Evolutionary conservation across 2,113 vertebrate genomes (phyloP), one percentile per base, ranked within the genome.

Genomic region (Ochotona curzoniae): DNA sequence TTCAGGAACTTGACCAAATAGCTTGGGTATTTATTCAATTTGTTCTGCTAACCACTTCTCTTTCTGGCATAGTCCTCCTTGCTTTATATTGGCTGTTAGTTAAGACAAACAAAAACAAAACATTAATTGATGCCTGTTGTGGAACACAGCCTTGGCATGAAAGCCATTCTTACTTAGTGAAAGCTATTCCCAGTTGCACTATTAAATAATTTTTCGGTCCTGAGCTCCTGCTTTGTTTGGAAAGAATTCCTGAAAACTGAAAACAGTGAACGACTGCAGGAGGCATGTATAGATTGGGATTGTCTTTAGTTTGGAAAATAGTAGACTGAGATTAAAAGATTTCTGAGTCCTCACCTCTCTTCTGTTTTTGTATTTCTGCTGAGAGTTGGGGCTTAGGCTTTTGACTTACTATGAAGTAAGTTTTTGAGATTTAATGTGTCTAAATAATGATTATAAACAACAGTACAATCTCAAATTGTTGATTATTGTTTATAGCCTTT

Each of bases 11-110:
- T 26, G 66, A 23, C 28, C 93, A 85, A 90, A 79, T 8, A 13
- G 51, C 38, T 89, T 93, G 90, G 73, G 30, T 32, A 74, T 84
- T 89, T 90, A 74, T 87, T 81, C 87, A 79, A 57, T 96, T 96
- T 94, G 84, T 63, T 79, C 35, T 35, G 89, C 71, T 74, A 91
- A 89, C 30, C 32, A 47, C 57, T 94, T 67, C 54, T 79, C 28
- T 88, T 64, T 88, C 86, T 21, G 89, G 10, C 3, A 8, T 32
- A 30, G 73, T 85, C 73, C 84, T 93, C 26, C 28, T 85, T 94
- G 32, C 87, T 94, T 89, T 95, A 51, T 75, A 64, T 83, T 90
- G 85, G 32, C 14, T 54, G 14, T 21, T 95, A 35, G 71, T 85
- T 94, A 61, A 94, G 71, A 71, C 25, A 89, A 51, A 80, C 71